These are phyloP conservation scores for Hipparchia sbordonii DNA, from an alignment of 2,888 invertebrate species.

Conservation along the genomic window DNA sequence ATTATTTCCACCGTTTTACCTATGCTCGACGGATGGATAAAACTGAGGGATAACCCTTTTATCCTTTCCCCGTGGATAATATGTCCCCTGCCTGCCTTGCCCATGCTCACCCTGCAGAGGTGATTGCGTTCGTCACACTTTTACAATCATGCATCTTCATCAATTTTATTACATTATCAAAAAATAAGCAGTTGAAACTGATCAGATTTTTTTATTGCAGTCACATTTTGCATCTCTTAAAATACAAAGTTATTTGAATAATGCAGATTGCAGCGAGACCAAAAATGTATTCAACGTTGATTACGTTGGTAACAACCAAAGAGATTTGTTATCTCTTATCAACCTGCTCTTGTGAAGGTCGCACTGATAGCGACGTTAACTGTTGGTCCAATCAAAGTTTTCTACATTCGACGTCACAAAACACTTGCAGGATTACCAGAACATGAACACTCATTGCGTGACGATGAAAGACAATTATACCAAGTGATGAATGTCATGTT, in stretches of 20 bases:
- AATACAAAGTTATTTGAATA: constrained; percentile 8
- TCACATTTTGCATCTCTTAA: background rate
- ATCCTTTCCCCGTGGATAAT: too few relatives aligned
- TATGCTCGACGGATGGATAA: too few relatives aligned
- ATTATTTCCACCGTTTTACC: too few relatives aligned
- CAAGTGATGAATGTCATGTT: constrained; percentile 5
- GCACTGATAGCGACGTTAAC: constrained; percentile 60
- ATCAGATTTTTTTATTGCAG: background rate
- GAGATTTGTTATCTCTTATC: constrained; percentile 76
- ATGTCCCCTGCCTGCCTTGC: too few relatives aligned
- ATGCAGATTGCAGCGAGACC: background rate
- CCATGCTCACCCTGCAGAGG: too few relatives aligned
- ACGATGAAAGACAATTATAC: constrained; percentile 14
- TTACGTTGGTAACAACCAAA: constrained; percentile 39
- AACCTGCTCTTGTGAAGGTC: constrained; percentile 79
- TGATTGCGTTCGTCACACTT: too few relatives aligned
- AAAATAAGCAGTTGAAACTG: background rate
- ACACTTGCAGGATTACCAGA: background rate
- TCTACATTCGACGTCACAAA: constrained; percentile 22
- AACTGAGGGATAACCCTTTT: too few relatives aligned
- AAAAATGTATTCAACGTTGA: constrained; percentile 20
- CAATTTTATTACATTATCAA: background rate
- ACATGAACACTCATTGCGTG: constrained; percentile 4
- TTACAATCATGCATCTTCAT: background rate
- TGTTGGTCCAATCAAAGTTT: constrained; percentile 27